Percentiles rank a stretch among this genome's conserved stretches.
These are phyloP conservation scores for Watsonalla binaria DNA, from an alignment of 2,888 invertebrate genomes.

Conservation along the genomic window DNA sequence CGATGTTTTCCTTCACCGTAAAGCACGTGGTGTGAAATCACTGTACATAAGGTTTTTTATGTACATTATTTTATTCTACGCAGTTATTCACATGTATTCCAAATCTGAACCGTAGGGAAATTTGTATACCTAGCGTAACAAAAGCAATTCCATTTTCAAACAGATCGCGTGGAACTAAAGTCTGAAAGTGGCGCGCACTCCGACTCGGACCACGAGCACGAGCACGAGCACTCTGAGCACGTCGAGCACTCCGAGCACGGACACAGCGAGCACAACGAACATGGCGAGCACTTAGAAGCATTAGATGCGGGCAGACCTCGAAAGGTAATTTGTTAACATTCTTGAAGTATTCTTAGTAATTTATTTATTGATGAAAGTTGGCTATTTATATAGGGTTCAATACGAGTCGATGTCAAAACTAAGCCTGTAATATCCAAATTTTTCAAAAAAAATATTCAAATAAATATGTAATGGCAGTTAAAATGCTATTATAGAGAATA, in stretches of 20 bases:
- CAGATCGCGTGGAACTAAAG: conserved; percentile 61
- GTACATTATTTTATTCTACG: too few species aligned
- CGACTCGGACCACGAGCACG: conserved; percentile 50
- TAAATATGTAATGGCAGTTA: too few species aligned
- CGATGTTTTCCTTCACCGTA: too few species aligned
- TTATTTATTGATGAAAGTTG: conserved; percentile 1
- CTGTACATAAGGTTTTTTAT: too few species aligned
- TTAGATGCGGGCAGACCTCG: conserved; percentile 59
- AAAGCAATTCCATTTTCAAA: not conserved
- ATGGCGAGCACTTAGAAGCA: conserved; percentile 46
- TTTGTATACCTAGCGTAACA: too few species aligned
- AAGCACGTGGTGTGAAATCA: too few species aligned
- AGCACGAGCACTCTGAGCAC: conserved; percentile 45
- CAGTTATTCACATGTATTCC: too few species aligned
- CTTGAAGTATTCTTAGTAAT: not conserved
- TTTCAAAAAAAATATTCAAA: too few species aligned
- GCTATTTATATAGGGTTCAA: conserved; percentile 5
- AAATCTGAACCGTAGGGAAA: too few species aligned
- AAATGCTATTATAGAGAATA: too few species aligned
- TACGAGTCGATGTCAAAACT: not conserved
- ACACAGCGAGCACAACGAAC: conserved; percentile 30
- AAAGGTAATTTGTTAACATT: conserved; percentile 61
- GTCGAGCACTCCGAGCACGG: conserved; percentile 39
- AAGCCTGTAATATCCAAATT: too few species aligned
- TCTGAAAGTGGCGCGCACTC: conserved; percentile 57